Conservation (phyloP, 2,797 vertebrate species). For the Acanthopagrus latus region DNA sequence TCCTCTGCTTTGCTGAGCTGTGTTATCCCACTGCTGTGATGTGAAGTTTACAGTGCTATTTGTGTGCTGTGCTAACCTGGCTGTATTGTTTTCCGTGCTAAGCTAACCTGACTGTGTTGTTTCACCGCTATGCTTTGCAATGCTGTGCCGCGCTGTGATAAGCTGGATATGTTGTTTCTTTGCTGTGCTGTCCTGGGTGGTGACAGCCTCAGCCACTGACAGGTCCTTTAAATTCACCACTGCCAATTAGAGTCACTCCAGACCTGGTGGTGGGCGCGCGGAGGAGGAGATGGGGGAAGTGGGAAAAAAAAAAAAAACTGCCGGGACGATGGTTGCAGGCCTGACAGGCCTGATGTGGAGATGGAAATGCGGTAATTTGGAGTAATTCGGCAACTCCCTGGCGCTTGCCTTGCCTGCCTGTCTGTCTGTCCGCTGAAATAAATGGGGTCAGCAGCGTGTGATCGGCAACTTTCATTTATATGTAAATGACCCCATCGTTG, state of each 20-base stretch:
- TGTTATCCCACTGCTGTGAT: constrained; percentile 45
- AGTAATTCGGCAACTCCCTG: constrained; percentile 89
- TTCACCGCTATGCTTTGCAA: constrained; percentile 44
- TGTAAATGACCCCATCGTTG: constrained; percentile 88
- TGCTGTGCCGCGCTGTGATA: constrained; percentile 59
- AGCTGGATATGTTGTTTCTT: constrained; percentile 74
- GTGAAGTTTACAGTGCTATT: constrained; percentile 45
- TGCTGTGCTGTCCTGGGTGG: constrained; percentile 74
- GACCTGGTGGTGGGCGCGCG: constrained; percentile 73
- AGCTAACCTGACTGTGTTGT: constrained; percentile 58
- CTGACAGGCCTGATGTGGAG: constrained; percentile 87
- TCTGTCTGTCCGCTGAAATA: constrained; percentile 88
- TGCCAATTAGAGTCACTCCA: constrained; percentile 88
- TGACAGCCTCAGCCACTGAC: constrained; percentile 83
- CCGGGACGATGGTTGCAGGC: constrained; percentile 81
- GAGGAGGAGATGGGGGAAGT: constrained; percentile 38
- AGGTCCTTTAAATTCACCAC: constrained; percentile 87
- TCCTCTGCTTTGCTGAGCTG: constrained; percentile 33
- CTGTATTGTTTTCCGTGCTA: constrained; percentile 48
- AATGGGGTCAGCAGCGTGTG: constrained; percentile 90
- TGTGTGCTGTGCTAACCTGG: constrained; percentile 55
- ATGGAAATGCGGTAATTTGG: constrained; percentile 91
- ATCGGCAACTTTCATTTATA: constrained; percentile 93
- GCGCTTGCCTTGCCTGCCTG: constrained; percentile 86
- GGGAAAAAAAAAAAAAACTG: constrained; percentile 63